Base-by-base conservation (phyloP, 2,888 invertebrate species). In the Drosophila helvetica region DNA sequence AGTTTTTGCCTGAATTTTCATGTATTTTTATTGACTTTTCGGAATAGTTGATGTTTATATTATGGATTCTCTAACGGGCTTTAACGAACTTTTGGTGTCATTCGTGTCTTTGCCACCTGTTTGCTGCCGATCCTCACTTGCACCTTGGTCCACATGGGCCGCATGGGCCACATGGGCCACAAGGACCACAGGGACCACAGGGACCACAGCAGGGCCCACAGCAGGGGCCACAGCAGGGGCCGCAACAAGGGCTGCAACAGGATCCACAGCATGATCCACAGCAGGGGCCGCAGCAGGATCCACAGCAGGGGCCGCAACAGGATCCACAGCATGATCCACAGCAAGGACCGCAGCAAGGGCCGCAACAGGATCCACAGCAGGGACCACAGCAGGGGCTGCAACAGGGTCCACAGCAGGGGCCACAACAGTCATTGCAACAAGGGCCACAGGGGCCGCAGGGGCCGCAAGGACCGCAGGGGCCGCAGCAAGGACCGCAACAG, bases 31-130 rank as follows among this genome's bases (percentile, higher is more conserved):
- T 51, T 43, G 38, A 43, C 25, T 25, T 25, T 46, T 42, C 6
- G 22, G 38, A 27, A 8, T 53, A 53, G 25, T 46, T 50, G n/a
- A 52, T 51, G 25, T 43, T 47, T n/a, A 50, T 51, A 54, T 52
- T 58, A 58, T 53, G 3, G 53, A 38, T 73, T 74, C 79, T 86
- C 84, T 73, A 79, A 76, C 81, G 78, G 79, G 81, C 43, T 56
- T 43, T 58, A 33, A 7, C n/a, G 70, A 77, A 56, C 25, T 59
- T 69, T 45, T 65, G 64, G 46, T 63, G 45, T 6, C 51, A n/a
- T 46, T 73, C 52, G 58, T 60, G 66, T 18, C 22, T 46, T 27
- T 12, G 46, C 46, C 61, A 56, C 50, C 22, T 25, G 48, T n/a
- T 57, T 18, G 17, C 17, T n/a, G 10, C 8, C 30, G 47, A 9